A percentile compares a stretch with the other conserved stretches of the same genome.
Conservation (phyloP, 1,140 invertebrate genomes). For the Hylaeus volcanicus region DNA sequence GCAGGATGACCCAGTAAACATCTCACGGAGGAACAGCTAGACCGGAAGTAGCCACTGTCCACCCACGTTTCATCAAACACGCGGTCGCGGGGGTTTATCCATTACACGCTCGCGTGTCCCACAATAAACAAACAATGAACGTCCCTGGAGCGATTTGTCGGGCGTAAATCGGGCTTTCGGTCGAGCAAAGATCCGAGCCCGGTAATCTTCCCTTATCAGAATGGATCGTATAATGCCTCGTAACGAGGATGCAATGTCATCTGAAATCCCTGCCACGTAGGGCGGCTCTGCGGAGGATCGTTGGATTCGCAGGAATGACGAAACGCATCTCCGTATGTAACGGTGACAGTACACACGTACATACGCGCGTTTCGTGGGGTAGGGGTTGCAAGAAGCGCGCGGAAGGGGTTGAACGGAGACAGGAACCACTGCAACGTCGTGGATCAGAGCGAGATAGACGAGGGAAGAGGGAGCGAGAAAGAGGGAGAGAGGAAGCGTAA, state of each 20-base stretch:
- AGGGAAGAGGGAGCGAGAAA: no score
- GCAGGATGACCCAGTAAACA: no score
- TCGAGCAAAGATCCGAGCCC: constrained; percentile 38
- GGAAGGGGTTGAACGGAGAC: background rate
- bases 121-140: constrained; percentile 44
- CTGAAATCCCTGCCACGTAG: constrained; percentile 61
- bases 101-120: background rate
- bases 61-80: no score
- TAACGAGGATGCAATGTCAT: constrained; percentile 67
- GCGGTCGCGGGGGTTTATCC: no score
- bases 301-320: constrained; percentile 61
- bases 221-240: constrained; percentile 62
- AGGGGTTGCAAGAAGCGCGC: constrained; percentile 7
- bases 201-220: constrained; percentile 62
- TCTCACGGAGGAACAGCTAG: no score
- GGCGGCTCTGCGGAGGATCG: constrained; percentile 58
- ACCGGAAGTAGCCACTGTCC: no score
- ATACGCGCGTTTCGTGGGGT: constrained; percentile 6
- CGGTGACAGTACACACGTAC: background rate
- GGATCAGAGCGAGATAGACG: background rate
- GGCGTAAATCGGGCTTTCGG: constrained; percentile 34
- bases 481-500: constrained; percentile 23
- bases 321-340: constrained; percentile 49
- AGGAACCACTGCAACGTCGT: background rate
- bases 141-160: background rate